Evolutionary conservation across 2,797 vertebrate species (phyloP).

Genomic region (Cirrhinus molitorella): DNA sequence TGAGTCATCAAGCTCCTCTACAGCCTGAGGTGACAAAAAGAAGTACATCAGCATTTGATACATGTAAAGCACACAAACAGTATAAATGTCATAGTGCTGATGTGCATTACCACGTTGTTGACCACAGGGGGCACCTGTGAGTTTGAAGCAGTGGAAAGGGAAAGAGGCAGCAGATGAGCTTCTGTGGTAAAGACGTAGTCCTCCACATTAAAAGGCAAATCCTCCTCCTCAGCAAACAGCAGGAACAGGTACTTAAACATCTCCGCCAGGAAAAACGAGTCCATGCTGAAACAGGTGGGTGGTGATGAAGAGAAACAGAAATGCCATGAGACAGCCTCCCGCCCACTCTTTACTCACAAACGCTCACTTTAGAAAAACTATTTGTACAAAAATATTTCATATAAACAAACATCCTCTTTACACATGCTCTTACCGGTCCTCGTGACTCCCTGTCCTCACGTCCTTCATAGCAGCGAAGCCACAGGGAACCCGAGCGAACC

Average conservation of each 20-base stretch:
- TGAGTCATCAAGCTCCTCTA: constrained; percentile 90
- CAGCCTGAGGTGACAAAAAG: constrained; percentile 59
- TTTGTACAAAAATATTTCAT: not conserved
- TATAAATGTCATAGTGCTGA: not conserved
- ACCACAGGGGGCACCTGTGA: constrained; percentile 58
- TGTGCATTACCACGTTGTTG: constrained; percentile 72
- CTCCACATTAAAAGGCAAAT: constrained; percentile 95
- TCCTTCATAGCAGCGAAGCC: constrained; percentile 99
- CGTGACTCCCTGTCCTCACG: constrained; percentile 96
- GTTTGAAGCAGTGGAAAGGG: constrained; percentile 86
- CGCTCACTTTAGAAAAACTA: not conserved
- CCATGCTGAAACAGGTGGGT: constrained; percentile 84
- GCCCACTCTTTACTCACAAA: not conserved
- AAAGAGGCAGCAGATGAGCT: constrained; percentile 96
- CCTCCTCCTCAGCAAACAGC: constrained; percentile 92
- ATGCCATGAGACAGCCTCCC: not conserved
- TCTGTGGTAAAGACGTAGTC: constrained; percentile 98
- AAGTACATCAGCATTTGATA: constrained; percentile 9
- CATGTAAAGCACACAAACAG: not conserved
- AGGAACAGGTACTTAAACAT: constrained; percentile 99
- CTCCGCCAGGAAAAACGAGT: constrained; percentile 98
- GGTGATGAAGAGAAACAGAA: constrained; percentile 15
- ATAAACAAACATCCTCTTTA: not conserved
- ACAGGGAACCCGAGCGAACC: constrained; percentile 96
- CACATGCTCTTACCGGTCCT: constrained; percentile 87